Conservation (phyloP, 2,113 vertebrate species). For the Brevimyrus niger region DNA sequence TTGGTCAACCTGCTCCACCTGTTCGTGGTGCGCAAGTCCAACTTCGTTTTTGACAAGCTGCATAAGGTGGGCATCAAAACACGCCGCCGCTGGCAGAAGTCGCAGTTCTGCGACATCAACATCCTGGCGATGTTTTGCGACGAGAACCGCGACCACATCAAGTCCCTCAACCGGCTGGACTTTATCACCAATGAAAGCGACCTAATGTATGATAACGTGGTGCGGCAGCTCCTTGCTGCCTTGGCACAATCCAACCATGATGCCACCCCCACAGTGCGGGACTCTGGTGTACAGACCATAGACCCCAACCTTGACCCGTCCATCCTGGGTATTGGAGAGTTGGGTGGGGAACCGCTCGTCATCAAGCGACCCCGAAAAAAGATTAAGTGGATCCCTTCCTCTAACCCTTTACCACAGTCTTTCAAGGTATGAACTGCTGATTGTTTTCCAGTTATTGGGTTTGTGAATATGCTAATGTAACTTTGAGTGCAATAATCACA, state of each 20-base stretch:
- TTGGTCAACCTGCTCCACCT: constrained; percentile 88
- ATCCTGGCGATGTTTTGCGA: constrained; percentile 99
- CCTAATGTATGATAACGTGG: constrained; percentile 98
- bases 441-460: neutral
- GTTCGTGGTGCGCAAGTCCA: constrained; percentile 96
- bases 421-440: constrained; percentile 65
- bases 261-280: constrained; percentile 83
- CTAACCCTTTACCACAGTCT: constrained; percentile 88
- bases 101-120: constrained; percentile 98
- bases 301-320: constrained; percentile 83
- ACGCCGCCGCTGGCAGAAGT: constrained; percentile 92
- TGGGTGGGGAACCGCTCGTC: constrained; percentile 73
- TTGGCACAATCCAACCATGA: constrained; percentile 96
- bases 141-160: constrained; percentile 98
- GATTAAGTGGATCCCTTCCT: constrained; percentile 90
- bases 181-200: constrained; percentile 98
- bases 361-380: constrained; percentile 92
- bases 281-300: constrained; percentile 83
- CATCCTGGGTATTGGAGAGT: constrained; percentile 71
- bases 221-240: constrained; percentile 89
- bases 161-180: constrained; percentile 93
- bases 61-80: constrained; percentile 98
- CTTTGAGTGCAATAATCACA: neutral
- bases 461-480: neutral
- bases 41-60: constrained; percentile 98